A percentile compares a stretch with the other conserved stretches of the same genome.
Evolutionary conservation across 2,113 vertebrate species (phyloP).

Genomic region (Plectropomus leopardus): DNA sequence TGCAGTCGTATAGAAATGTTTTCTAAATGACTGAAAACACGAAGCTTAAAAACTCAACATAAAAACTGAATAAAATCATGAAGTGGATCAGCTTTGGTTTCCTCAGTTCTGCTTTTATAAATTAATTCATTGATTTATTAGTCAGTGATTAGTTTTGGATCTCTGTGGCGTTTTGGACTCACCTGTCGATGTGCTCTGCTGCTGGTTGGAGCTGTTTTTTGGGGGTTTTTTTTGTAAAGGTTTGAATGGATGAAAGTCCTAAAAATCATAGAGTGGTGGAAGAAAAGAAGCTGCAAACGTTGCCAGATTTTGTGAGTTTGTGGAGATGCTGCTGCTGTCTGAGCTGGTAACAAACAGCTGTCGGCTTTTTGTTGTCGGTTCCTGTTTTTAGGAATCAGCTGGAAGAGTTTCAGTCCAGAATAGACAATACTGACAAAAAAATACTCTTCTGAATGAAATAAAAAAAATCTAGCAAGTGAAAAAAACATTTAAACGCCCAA

Average conservation of each 20-base stretch:
- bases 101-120: neutral
- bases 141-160: neutral
- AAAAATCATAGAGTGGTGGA: neutral
- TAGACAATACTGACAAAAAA: neutral
- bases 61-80: neutral
- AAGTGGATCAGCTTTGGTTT: neutral
- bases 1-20: neutral
- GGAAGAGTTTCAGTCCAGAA: slow-evolving; percentile 4
- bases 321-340: slow-evolving; percentile 4
- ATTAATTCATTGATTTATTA: neutral
- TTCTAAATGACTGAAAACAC: no score
- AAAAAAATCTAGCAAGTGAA: no score
- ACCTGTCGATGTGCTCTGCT: neutral
- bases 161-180: neutral
- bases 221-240: neutral
- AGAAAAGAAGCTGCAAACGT: neutral
- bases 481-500: neutral
- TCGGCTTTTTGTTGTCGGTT: neutral
- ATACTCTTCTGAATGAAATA: neutral
- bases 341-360: slow-evolving; percentile 25
- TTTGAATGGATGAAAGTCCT: neutral
- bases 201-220: neutral
- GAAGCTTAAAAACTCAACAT: neutral
- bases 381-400: slow-evolving; percentile 1
- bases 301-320: slow-evolving; percentile 7